These are phyloP conservation scores for Pachyrhynchus sulphureomaculatus DNA, from an alignment of 1,140 invertebrate genomes.

Conservation along the genomic window DNA sequence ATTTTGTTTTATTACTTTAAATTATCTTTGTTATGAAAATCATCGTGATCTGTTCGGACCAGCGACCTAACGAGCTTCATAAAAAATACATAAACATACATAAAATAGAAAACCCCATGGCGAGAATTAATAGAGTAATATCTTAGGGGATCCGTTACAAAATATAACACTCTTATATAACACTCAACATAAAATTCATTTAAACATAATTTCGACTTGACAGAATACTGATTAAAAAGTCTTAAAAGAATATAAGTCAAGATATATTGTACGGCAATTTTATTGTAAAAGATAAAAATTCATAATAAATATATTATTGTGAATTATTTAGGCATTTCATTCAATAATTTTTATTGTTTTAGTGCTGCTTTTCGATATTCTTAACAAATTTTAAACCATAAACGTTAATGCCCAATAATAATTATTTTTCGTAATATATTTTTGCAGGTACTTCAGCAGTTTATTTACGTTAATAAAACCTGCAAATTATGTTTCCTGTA, in stretches of 20 bases:
- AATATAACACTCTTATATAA: not conserved
- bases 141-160: not conserved
- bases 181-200: not conserved
- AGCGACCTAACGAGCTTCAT: conserved; percentile 20
- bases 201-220: not conserved
- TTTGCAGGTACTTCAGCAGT: too few relatives aligned
- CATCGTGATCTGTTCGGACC: not conserved
- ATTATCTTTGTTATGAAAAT: not conserved
- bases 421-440: too few relatives aligned
- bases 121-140: not conserved
- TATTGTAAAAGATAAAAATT: not conserved
- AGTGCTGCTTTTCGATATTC: too few relatives aligned
- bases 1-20: not conserved
- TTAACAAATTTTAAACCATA: too few relatives aligned
- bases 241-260: not conserved
- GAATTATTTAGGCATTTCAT: not conserved
- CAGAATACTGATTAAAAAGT: not conserved
- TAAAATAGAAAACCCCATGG: conserved; percentile 1
- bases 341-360: too few relatives aligned
- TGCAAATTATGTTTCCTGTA: too few relatives aligned
- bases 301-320: not conserved
- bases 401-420: too few relatives aligned
- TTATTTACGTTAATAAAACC: too few relatives aligned
- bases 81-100: not conserved
- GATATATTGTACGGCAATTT: too few relatives aligned